Evolutionary conservation across 2,113 vertebrate genomes (phyloP).

Genomic region (Gymnogyps californianus): DNA sequence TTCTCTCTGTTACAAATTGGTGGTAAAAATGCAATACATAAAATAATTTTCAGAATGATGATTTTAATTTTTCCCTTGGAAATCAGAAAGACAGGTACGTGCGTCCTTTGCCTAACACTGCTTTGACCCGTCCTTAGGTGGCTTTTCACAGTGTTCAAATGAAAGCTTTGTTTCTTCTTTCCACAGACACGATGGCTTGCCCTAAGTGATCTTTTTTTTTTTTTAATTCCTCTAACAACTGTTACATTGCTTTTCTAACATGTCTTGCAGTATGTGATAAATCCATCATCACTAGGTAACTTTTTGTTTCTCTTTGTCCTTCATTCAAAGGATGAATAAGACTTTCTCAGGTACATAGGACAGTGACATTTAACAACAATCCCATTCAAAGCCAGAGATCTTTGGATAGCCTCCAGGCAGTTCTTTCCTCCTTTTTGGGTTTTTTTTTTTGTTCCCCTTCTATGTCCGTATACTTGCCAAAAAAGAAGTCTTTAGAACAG

Average conservation of each 20-base stretch:
- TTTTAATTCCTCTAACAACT: background rate
- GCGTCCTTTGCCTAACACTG: background rate
- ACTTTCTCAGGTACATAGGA: slow-evolving; percentile 45
- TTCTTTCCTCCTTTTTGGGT: slow-evolving; percentile 18
- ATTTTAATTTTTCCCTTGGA: background rate
- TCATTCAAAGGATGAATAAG: slow-evolving; percentile 48
- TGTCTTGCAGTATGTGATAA: slow-evolving; percentile 25
- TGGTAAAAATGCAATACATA: background rate
- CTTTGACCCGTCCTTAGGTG: slow-evolving; percentile 45
- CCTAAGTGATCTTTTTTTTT: background rate
- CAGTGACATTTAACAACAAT: slow-evolving; percentile 35
- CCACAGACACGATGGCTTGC: background rate
- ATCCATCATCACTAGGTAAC: slow-evolving; percentile 6
- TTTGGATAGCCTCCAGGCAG: slow-evolving; percentile 26
- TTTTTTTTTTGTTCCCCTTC: slow-evolving; percentile 9
- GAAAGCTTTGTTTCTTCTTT: slow-evolving; percentile 12
- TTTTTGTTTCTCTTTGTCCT: slow-evolving; percentile 44
- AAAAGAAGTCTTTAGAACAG: slow-evolving; percentile 6
- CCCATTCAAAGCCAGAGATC: slow-evolving; percentile 27
- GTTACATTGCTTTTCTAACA: slow-evolving; percentile 9
- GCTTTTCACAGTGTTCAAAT: background rate
- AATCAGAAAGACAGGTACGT: background rate
- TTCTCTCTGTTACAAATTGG: background rate
- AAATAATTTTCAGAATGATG: background rate
- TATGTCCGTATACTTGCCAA: background rate